Percentiles rank a stretch among this genome's conserved stretches.
Evolutionary conservation across 2,888 invertebrate genomes (phyloP).

Genomic region (Mesorhabditis spiculigera): DNA sequence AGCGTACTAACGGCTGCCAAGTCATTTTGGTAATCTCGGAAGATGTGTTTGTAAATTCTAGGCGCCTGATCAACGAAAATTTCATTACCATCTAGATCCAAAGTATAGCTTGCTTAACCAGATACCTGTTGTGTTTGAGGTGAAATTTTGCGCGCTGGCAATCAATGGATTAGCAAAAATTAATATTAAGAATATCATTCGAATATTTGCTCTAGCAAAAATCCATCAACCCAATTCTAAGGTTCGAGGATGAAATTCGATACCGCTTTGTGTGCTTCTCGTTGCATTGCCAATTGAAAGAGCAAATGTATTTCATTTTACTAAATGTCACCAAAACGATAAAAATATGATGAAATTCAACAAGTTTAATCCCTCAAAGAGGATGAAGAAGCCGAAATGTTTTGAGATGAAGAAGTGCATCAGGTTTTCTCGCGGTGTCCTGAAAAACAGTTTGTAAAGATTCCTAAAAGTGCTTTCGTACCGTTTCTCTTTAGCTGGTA

Average conservation of each 20-base stretch:
- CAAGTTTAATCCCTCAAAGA: neutral
- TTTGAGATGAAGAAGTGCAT: neutral
- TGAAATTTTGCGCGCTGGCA: too few species aligned
- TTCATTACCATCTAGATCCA: neutral
- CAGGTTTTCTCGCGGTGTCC: neutral
- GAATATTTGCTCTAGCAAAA: neutral
- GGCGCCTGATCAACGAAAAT: neutral
- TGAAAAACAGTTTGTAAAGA: neutral
- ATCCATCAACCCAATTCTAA: neutral
- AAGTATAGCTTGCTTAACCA: neutral
- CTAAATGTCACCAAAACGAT: neutral
- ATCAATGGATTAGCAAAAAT: neutral
- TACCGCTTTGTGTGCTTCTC: neutral
- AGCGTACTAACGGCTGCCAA: neutral
- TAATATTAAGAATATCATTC: constrained; percentile 1
- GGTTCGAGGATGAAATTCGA: neutral
- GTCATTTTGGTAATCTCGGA: neutral
- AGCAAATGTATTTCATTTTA: too few species aligned
- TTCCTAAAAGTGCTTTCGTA: neutral
- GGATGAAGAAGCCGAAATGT: neutral
- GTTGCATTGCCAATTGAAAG: neutral
- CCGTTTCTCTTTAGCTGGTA: neutral
- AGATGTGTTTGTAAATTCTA: neutral
- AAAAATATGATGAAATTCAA: neutral
- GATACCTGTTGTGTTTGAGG: neutral